These are phyloP conservation scores for Rotaria sp. DNA, from an alignment of 2,888 invertebrate species.

Conservation along the genomic window DNA sequence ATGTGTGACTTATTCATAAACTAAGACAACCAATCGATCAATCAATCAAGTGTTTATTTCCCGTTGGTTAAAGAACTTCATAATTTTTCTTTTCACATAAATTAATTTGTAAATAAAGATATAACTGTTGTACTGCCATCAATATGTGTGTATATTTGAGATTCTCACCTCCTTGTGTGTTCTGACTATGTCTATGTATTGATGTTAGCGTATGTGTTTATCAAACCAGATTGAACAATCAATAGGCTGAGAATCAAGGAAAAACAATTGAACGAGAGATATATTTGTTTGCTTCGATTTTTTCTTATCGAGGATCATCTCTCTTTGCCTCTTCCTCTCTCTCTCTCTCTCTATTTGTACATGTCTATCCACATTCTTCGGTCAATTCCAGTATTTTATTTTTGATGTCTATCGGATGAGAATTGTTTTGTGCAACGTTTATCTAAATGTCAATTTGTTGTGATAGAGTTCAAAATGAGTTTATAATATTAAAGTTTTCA, in stretches of 20 bases:
- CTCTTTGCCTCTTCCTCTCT: not conserved
- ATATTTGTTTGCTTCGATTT: not conserved
- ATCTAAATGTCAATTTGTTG: not conserved
- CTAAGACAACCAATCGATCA: not conserved
- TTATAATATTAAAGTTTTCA: not conserved
- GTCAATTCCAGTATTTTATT: not conserved
- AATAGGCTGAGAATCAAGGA: not conserved
- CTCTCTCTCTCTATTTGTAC: too few species aligned
- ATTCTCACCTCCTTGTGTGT: not conserved
- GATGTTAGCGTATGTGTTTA: not conserved
- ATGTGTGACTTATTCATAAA: not conserved
- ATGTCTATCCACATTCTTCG: not conserved
- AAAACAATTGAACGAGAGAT: not conserved
- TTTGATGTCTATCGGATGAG: slow-evolving; percentile 15
- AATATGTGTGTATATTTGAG: not conserved
- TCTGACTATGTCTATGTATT: not conserved
- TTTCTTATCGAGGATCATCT: not conserved
- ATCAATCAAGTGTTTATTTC: not conserved
- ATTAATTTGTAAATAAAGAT: not conserved
- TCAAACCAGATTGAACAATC: not conserved
- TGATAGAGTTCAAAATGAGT: not conserved
- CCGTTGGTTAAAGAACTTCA: not conserved
- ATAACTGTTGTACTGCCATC: not conserved
- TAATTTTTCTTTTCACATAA: not conserved
- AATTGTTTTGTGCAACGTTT: not conserved